Conservation (phyloP, 2,888 invertebrate genomes). For the Meliscaeva auricollis region DNA sequence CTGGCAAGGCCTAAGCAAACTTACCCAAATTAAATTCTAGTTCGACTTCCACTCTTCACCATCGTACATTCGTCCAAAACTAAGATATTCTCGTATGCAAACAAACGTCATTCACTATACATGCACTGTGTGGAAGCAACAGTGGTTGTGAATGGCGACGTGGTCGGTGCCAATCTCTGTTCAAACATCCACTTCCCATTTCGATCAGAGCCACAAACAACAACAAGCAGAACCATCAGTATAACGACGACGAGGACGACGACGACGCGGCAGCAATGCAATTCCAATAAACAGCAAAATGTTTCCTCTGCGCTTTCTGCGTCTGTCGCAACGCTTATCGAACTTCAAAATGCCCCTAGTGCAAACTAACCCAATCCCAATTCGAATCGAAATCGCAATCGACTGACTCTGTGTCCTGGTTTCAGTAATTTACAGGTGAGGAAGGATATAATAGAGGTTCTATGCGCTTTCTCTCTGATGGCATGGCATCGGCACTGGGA, state of each 20-base stretch:
- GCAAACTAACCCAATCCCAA: conserved; percentile 60
- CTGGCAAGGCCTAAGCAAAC: background rate
- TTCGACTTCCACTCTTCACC: background rate
- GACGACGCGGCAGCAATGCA: background rate
- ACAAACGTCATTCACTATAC: background rate
- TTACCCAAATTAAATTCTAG: conserved; percentile 10
- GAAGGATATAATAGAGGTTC: conserved; percentile 14
- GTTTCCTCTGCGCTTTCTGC: background rate
- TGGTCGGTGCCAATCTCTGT: conserved; percentile 36
- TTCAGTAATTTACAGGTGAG: conserved; percentile 54
- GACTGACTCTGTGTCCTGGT: conserved; percentile 30
- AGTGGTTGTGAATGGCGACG: background rate
- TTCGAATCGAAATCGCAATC: conserved; percentile 25
- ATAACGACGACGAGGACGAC: background rate
- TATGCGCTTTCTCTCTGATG: too few relatives aligned
- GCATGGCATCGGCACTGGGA: too few relatives aligned
- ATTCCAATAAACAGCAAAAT: conserved; percentile 53
- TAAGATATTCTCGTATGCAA: background rate
- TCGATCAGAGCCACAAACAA: conserved; percentile 56
- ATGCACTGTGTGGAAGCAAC: background rate
- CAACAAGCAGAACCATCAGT: conserved; percentile 5
- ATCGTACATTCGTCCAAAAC: background rate
- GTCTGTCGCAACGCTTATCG: conserved; percentile 3
- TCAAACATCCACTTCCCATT: conserved; percentile 56
- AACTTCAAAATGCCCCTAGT: conserved; percentile 56